Percentiles rank a stretch among this genome's conserved stretches.
These are phyloP conservation scores for Malurus elegans DNA, from an alignment of 2,113 vertebrate genomes.

Conservation along the genomic window DNA sequence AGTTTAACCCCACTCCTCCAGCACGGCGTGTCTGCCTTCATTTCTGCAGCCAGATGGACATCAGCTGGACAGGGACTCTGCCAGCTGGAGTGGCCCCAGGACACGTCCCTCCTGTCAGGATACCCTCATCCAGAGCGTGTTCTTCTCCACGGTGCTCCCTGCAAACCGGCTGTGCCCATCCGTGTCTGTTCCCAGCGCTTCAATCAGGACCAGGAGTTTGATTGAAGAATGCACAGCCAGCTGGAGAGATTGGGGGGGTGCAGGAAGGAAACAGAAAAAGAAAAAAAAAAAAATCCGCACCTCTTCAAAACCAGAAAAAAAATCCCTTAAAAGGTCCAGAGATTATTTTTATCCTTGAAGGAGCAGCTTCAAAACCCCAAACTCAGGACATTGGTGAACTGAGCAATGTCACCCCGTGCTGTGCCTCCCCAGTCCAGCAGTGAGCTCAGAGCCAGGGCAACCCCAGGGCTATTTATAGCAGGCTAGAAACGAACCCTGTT, in stretches of 20 bases:
- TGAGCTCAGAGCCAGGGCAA: neutral
- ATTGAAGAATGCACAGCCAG: neutral
- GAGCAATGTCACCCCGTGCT: neutral
- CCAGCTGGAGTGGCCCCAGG: neutral
- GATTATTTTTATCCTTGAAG: slow-evolving; percentile 13
- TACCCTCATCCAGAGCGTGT: accelerated
- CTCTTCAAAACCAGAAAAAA: neutral
- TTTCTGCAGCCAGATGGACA: accelerated
- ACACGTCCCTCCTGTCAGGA: accelerated
- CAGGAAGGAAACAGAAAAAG: neutral
- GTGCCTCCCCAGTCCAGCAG: neutral
- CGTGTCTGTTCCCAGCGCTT: neutral
- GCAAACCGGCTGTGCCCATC: neutral
- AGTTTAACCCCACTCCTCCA: neutral
- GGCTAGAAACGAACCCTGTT: neutral
- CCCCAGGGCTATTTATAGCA: neutral
- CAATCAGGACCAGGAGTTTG: neutral
- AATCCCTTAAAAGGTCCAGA: neutral
- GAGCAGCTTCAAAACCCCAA: neutral
- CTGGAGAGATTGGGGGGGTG: neutral
- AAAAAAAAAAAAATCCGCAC: neutral
- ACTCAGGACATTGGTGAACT: neutral
- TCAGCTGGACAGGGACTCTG: neutral
- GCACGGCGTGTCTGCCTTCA: neutral
- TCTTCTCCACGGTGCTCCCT: neutral